These are phyloP conservation scores for Montipora cactus DNA, from an alignment of 64 coral and sea anemone genomes.

Conservation along the genomic window DNA sequence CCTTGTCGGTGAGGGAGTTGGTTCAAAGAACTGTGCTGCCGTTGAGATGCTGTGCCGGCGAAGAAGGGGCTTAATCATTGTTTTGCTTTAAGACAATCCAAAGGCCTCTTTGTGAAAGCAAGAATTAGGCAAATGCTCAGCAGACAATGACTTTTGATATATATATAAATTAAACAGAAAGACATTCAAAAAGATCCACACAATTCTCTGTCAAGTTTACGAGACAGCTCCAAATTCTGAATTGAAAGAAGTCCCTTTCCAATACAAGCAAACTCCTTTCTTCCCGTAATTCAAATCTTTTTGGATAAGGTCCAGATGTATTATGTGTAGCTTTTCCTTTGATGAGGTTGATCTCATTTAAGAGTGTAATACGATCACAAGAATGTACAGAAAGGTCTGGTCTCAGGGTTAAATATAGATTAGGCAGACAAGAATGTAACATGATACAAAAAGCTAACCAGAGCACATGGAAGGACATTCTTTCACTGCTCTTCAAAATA, in stretches of 20 bases:
- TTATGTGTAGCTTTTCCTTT: not conserved
- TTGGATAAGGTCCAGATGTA: conserved; percentile 22
- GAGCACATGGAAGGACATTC: not conserved
- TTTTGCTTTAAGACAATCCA: not conserved
- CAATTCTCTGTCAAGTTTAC: not conserved
- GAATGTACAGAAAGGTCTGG: conserved; percentile 29
- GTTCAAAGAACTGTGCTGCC: conserved; percentile 38
- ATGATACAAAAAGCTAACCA: not conserved
- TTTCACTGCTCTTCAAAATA: not conserved
- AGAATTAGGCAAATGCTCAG: not conserved
- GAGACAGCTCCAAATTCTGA: not conserved
- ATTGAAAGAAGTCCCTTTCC: conserved; percentile 4
- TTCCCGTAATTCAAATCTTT: conserved; percentile 5
- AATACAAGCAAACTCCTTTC: not conserved
- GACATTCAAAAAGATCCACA: not conserved
- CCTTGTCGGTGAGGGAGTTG: conserved; percentile 43
- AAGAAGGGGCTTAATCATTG: conserved; percentile 44
- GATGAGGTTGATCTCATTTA: conserved; percentile 32
- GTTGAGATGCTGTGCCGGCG: conserved; percentile 48
- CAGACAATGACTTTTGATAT: not conserved
- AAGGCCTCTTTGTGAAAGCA: not conserved
- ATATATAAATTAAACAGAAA: not conserved
- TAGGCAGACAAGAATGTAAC: conserved; percentile 7
- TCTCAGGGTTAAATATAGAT: conserved; percentile 42
- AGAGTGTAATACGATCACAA: conserved; percentile 19